phyloP scores from a whole-genome alignment of 2,888 invertebrate species.

The Brachypalpus laphriformis region DNA sequence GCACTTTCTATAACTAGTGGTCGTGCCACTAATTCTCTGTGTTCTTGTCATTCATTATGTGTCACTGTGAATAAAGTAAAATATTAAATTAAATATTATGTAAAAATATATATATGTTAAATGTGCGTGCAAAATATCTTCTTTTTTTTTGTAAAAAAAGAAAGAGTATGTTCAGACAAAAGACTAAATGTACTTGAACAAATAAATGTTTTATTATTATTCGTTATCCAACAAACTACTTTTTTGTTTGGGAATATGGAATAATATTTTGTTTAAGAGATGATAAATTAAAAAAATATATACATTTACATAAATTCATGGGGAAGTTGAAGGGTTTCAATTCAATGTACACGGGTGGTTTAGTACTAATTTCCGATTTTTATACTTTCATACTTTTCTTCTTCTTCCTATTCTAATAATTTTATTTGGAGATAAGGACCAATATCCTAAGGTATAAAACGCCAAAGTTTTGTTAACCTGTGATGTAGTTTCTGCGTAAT shows the following conservation, averaged over 20 bases:
- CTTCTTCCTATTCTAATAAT: too few species aligned
- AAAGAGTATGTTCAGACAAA: background rate
- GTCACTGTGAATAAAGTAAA: slow-evolving; percentile 12
- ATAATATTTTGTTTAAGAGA: slow-evolving; percentile 5
- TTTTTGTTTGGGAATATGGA: slow-evolving; percentile 18
- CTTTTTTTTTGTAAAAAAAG: background rate
- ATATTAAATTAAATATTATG: background rate
- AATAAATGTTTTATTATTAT: slow-evolving; percentile 6
- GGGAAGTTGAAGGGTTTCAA: background rate
- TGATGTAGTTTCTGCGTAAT: too few species aligned
- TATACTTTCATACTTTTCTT: too few species aligned
- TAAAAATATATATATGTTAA: background rate
- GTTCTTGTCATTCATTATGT: slow-evolving; percentile 1
- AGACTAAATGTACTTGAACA: background rate
- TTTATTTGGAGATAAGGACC: too few species aligned
- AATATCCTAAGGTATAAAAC: too few species aligned
- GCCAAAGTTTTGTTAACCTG: too few species aligned
- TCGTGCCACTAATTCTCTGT: background rate
- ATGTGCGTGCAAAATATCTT: background rate
- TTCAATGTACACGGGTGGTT: background rate
- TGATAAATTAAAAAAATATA: slow-evolving; percentile 6
- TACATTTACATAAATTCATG: slow-evolving; percentile 16
- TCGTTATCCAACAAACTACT: slow-evolving; percentile 6
- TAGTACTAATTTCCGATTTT: too few species aligned
- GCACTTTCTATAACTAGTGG: background rate